Percentiles rank a stretch among this genome's conserved stretches.
Evolutionary conservation across 2,113 vertebrate genomes (phyloP).

Genomic region (Scomber japonicus): DNA sequence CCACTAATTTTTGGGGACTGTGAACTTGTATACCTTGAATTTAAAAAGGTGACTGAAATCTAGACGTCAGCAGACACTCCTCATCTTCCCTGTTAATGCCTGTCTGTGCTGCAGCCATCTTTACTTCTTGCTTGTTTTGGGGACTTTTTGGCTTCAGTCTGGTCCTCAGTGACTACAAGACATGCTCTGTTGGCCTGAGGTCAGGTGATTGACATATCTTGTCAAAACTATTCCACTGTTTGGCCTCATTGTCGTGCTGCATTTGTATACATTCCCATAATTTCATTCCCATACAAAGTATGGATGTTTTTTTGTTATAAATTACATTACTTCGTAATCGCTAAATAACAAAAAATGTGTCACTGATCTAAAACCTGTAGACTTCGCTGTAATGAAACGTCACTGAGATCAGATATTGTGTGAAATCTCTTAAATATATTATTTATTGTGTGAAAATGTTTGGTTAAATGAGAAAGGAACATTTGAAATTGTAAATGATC

Average conservation of each 20-base stretch:
- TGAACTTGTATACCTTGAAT: constrained; percentile 21
- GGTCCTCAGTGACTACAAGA: neutral
- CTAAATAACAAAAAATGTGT: constrained; percentile 11
- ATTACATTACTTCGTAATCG: neutral
- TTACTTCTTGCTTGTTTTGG: neutral
- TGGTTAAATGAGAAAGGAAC: constrained; percentile 42
- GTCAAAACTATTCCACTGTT: neutral
- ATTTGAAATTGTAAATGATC: constrained; percentile 69
- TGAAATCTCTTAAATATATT: constrained; percentile 56
- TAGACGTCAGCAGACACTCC: neutral
- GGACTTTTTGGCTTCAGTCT: neutral
- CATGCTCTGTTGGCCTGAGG: neutral
- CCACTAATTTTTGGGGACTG: neutral
- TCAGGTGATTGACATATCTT: neutral
- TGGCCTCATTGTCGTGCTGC: neutral
- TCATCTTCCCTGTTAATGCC: neutral
- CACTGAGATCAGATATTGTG: constrained; percentile 48
- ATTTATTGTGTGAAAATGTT: constrained; percentile 73
- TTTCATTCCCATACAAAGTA: too few relatives aligned
- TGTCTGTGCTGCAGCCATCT: neutral
- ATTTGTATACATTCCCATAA: too few relatives aligned
- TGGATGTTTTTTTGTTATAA: too few relatives aligned
- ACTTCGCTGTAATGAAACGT: constrained; percentile 4
- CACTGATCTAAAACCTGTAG: constrained; percentile 19
- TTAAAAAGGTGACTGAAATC: neutral